Conservation (phyloP, 1,140 invertebrate species). For the Drosophila auraria region DNA sequence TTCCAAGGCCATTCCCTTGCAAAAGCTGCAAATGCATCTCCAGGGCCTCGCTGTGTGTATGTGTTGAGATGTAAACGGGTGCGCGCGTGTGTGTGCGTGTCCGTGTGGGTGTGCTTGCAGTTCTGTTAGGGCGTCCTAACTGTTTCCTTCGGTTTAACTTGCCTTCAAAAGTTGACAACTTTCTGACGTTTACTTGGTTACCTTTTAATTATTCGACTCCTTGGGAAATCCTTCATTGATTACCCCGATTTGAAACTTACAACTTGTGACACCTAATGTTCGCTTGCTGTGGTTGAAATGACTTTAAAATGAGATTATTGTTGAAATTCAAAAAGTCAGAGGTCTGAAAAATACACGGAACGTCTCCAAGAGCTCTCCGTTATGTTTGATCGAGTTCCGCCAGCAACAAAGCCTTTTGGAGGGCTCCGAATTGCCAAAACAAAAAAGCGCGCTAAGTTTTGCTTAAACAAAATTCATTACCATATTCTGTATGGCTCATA, state of each 20-base stretch:
- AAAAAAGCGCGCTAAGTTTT: too few species aligned
- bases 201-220: neutral
- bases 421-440: neutral
- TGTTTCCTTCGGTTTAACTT: slow-evolving; percentile 10
- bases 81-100: slow-evolving; percentile 2
- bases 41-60: slow-evolving; percentile 2
- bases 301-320: neutral
- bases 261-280: neutral
- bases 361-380: neutral
- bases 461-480: too few species aligned
- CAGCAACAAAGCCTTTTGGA: neutral
- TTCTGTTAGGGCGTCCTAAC: slow-evolving; percentile 29
- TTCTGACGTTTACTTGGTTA: neutral
- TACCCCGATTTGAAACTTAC: neutral
- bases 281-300: neutral
- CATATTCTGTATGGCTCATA: neutral
- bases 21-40: slow-evolving; percentile 33
- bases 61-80: neutral
- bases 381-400: neutral
- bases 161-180: neutral
- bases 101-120: slow-evolving; percentile 10
- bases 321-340: neutral
- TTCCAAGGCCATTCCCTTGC: slow-evolving; percentile 15
- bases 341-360: neutral
- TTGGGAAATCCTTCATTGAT: neutral